Evolutionary conservation across 2,888 invertebrate species (phyloP), one percentile per base, ranked within the genome.

Genomic region (Nemotelus pantherinus): DNA sequence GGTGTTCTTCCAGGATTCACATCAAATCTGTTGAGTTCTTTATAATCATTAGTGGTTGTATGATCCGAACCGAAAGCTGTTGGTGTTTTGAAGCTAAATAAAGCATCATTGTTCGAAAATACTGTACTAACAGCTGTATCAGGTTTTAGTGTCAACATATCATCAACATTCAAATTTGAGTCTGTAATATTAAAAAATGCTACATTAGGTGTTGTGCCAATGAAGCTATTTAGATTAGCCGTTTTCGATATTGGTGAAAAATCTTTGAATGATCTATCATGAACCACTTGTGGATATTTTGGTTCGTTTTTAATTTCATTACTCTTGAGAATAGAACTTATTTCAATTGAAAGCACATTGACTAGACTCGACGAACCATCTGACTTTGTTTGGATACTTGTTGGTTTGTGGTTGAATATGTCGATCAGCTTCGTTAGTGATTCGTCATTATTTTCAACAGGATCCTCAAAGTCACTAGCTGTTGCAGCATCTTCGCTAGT

Each of bases 1-100:
- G 25, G 25, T 25, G 25, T 25, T 25, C 79, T 76, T 80, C 80
- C 63, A 67, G 48, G 63, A 72, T 79, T 43, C 71, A 55, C 50
- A 71, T 75, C 57, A 50, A 75, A 64, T 9, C 39, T 78, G 7
- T 58, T 41, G 25, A 25, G n/a, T 43, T 25, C 57, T 72, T 43
- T 5, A 25, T 6, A 3, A 3, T 55, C 7, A 41, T 63, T 47
- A 39, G 44, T 76, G 25, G 48, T 63, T n/a, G 10, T 48, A 25
- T 4, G 9, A 25, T 50, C 50, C 48, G 67, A 50, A 68, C 4
- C 39, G 10, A n/a, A 47, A 41, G 47, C 45, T 74, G 60, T 74
- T 74, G 43, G 43, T 47, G 63, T 47, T 43, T 45, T 41, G n/a
- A 50, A 50, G 10, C 44, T 47, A 65, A 3, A 5, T 45, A 6